Evolutionary conservation across 2,888 invertebrate species (phyloP).

Genomic region (Parnassius mnemosyne): DNA sequence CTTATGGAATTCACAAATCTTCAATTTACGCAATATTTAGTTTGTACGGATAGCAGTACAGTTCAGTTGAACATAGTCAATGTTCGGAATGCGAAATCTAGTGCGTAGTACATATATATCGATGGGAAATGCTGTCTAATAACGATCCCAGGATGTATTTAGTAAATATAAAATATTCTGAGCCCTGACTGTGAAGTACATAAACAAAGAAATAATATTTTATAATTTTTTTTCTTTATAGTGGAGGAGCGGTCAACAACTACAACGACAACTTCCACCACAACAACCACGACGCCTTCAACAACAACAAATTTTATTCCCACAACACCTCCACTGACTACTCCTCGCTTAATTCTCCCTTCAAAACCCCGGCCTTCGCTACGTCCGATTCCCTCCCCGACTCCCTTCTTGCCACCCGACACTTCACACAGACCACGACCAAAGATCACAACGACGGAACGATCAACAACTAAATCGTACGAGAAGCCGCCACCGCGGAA

Average conservation of each 20-base stretch:
- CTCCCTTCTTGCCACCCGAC: conserved; percentile 40
- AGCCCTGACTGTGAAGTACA: no score
- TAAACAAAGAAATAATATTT: no score
- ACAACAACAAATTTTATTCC: conserved; percentile 34
- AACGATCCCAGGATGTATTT: no score
- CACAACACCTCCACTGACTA: conserved; percentile 37
- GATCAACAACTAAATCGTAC: conserved; percentile 65
- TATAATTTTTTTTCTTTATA: conserved; percentile 30
- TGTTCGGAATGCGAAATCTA: no score
- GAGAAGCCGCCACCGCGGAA: conserved; percentile 62
- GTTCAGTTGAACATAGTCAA: no score
- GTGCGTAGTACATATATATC: no score
- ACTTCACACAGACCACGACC: conserved; percentile 58
- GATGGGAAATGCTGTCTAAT: no score
- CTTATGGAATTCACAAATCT: no score
- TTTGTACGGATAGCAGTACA: no score
- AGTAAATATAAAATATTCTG: no score
- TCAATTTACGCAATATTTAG: no score
- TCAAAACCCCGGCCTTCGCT: conserved; percentile 45
- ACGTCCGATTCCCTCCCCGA: conserved; percentile 44
- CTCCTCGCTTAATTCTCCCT: conserved; percentile 43
- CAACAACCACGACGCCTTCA: conserved; percentile 35
- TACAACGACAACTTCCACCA: conserved; percentile 39
- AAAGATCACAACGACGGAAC: conserved; percentile 57
- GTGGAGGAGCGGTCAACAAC: conserved; percentile 72